Percentiles rank a stretch among this genome's conserved stretches.
Conservation (phyloP, 2,888 invertebrate genomes). For the Asteroscopus sphinx region DNA sequence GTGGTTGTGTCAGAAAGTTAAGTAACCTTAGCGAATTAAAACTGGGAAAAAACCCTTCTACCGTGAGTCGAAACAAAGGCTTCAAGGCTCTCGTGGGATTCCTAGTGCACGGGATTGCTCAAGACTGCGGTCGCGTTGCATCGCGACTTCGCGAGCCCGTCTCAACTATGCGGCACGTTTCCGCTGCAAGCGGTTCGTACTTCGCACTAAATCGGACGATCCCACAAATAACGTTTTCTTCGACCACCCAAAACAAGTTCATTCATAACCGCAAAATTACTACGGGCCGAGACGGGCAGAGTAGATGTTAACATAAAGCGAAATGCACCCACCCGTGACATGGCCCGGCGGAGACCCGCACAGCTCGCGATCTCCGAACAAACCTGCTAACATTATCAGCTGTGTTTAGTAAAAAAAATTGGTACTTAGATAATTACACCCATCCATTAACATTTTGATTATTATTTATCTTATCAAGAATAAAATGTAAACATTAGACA, state of each 20-base stretch:
- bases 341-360: slow-evolving; percentile 26
- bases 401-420: slow-evolving; percentile 39
- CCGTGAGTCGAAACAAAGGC: slow-evolving; percentile 72
- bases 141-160: slow-evolving; percentile 50
- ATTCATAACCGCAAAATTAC: slow-evolving; percentile 74
- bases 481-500: slow-evolving; percentile 54
- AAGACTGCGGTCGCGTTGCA: slow-evolving; percentile 75
- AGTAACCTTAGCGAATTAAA: slow-evolving; percentile 64
- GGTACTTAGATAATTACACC: slow-evolving; percentile 38
- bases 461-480: slow-evolving; percentile 50
- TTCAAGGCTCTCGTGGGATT: slow-evolving; percentile 77
- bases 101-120: slow-evolving; percentile 70
- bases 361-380: slow-evolving; percentile 38
- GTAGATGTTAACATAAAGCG: slow-evolving; percentile 72
- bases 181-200: slow-evolving; percentile 63
- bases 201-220: slow-evolving; percentile 60
- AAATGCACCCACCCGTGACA: slow-evolving; percentile 68
- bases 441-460: slow-evolving; percentile 32
- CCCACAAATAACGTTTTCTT: slow-evolving; percentile 74
- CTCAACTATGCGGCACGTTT: slow-evolving; percentile 71
- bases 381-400: slow-evolving; percentile 48
- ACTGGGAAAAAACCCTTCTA: slow-evolving; percentile 70
- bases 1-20: slow-evolving; percentile 66
- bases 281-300: slow-evolving; percentile 72
- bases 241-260: slow-evolving; percentile 76